phyloP scores from a whole-genome alignment of 2,888 invertebrate genomes.

The Leptopilina myrica region DNA sequence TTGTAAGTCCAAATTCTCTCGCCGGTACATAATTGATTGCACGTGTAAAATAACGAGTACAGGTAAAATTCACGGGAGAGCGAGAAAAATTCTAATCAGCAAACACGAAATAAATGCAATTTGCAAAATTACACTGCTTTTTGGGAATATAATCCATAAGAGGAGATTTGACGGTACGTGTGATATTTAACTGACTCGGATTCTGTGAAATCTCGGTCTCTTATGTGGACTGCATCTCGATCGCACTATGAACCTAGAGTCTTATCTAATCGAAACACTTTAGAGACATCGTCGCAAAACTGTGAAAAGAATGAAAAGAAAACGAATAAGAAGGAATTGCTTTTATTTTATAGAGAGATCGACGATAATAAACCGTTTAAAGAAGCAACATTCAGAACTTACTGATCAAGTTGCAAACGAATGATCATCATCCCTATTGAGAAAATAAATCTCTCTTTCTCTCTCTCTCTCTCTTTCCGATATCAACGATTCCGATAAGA shows the following conservation, averaged over 20 bases:
- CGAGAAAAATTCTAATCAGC: too few relatives aligned
- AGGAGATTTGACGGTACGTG: slow-evolving; percentile 62
- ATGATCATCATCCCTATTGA: slow-evolving; percentile 15
- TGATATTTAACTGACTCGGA: slow-evolving; percentile 69
- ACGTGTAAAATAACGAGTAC: neutral
- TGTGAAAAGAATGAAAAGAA: slow-evolving; percentile 51
- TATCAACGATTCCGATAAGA: slow-evolving; percentile 32
- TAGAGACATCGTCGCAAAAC: slow-evolving; percentile 57
- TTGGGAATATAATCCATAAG: slow-evolving; percentile 5
- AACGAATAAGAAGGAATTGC: slow-evolving; percentile 58
- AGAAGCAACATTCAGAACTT: slow-evolving; percentile 2
- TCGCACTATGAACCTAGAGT: slow-evolving; percentile 74
- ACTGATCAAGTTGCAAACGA: slow-evolving; percentile 22
- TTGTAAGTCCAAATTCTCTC: neutral
- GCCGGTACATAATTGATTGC: neutral
- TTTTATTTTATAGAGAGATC: slow-evolving; percentile 2
- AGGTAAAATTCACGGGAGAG: too few relatives aligned
- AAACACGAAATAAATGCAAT: too few relatives aligned
- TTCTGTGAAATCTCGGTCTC: slow-evolving; percentile 67
- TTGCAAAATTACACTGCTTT: too few relatives aligned
- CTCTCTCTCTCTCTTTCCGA: neutral
- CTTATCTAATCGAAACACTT: slow-evolving; percentile 72
- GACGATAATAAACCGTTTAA: neutral
- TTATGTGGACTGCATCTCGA: slow-evolving; percentile 73
- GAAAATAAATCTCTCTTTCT: neutral